Percentiles rank a stretch among this genome's conserved stretches.
These are phyloP conservation scores for Drosophila limbata DNA, from an alignment of 2,888 invertebrate species.

Conservation along the genomic window DNA sequence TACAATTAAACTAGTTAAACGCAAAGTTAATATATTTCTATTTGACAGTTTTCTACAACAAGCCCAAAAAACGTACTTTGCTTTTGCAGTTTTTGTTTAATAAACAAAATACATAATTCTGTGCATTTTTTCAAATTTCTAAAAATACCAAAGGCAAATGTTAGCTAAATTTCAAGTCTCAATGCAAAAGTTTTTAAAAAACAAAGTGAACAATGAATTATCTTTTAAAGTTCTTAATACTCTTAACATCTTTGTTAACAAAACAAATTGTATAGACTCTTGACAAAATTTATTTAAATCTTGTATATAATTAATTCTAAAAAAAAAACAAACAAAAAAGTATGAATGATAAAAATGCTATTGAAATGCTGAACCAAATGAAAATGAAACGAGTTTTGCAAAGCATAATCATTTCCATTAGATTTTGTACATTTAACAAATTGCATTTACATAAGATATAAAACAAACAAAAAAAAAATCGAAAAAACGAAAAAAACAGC, in stretches of 20 bases:
- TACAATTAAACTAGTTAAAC: conserved; percentile 57
- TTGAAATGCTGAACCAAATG: conserved; percentile 40
- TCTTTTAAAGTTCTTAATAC: conserved; percentile 36
- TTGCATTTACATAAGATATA: conserved; percentile 64
- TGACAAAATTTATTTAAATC: conserved; percentile 45
- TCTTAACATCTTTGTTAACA: conserved; percentile 38
- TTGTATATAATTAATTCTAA: conserved; percentile 46
- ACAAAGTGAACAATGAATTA: conserved; percentile 16
- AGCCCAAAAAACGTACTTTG: conserved; percentile 30
- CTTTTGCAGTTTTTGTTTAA: conserved; percentile 58
- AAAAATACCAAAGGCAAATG: conserved; percentile 24
- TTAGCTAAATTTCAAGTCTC: conserved; percentile 60
- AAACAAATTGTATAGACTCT: conserved; percentile 58
- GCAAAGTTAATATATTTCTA: conserved; percentile 59
- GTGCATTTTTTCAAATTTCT: conserved; percentile 51
- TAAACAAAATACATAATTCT: conserved; percentile 32
- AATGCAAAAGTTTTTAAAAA: conserved; percentile 44
- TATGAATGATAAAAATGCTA: conserved; percentile 30
- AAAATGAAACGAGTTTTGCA: conserved; percentile 36
- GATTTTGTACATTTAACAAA: conserved; percentile 72
- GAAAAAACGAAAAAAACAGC: conserved; percentile 26
- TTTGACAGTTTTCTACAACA: conserved; percentile 43
- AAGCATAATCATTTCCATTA: conserved; percentile 64
- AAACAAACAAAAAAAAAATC: conserved; percentile 35
- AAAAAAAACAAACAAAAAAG: conserved; percentile 13